Base-by-base conservation (phyloP, 2,888 invertebrate genomes). In the Brachypalpus laphriformis region DNA sequence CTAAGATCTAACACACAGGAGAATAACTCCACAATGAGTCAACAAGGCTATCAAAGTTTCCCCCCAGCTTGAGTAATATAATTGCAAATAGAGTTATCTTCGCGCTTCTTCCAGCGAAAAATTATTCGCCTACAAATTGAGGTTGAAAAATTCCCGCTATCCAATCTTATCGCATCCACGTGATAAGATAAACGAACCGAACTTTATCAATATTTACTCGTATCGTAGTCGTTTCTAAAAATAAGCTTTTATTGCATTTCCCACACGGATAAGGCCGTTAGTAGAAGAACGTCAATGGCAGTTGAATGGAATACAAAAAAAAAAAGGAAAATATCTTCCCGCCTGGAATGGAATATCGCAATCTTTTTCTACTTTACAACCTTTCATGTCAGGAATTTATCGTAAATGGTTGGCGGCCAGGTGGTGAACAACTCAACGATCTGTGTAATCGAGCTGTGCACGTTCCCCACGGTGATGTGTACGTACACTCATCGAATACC, bases 371-470 rank as follows among this genome's bases (percentile, higher is more conserved):
- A 22, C 37, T 45, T 61, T 61, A 82, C 81, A 82, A 75, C 70
- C 68, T 75, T 42, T 63, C 63, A 66, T 77, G 77, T 71, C 71
- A 77, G 54, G 66, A 78, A 72, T 82, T 61, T 78, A 78, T 72
- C 77, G 72, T 59, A 63, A 63, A 76, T 51, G 56, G 76, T 49
- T 37, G 9, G n/a, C 5, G 49, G 59, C 83, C 83, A 83, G 83
- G 78, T 83, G 80, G 83, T 74, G 80, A 76, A 65, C 70, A 82
- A 65, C 65, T 49, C 56, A 76, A 76, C 82, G 45, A 68, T 76
- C 76, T 22, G 20, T 74, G 72, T 61, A 77, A 71, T 66, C 51
- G 75, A 66, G 65, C 49, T 37, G 6, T 22, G 66, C 59, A 76
- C 42, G 59, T 66, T 51, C 51, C 42, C 42, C 16, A 49, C 54